Conservation (phyloP, 2,113 vertebrate species). For the Tragelaphus scriptus region DNA sequence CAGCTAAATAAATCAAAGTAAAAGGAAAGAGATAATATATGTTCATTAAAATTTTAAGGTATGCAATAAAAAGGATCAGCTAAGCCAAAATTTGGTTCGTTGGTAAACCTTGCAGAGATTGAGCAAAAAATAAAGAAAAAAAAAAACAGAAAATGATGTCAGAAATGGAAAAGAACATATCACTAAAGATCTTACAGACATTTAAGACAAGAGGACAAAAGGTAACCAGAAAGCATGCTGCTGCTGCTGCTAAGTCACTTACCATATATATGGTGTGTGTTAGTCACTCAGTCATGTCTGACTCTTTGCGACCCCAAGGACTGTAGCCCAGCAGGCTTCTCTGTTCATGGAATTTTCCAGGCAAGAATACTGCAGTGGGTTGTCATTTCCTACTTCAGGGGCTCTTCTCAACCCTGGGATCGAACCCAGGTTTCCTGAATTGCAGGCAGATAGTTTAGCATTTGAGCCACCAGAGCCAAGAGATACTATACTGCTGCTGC, state of each 20-base stretch:
- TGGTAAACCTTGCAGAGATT: background rate
- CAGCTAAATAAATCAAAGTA: background rate
- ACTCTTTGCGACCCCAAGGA: background rate
- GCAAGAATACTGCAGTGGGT: background rate
- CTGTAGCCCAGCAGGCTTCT: background rate
- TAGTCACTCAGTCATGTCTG: fast-evolving
- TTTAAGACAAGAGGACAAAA: background rate
- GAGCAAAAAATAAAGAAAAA: background rate
- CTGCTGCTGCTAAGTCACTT: too few species aligned
- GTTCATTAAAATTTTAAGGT: background rate
- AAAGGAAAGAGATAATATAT: background rate
- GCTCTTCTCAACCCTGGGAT: background rate
- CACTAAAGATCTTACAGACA: background rate
- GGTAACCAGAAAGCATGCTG: background rate
- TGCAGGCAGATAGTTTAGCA: background rate
- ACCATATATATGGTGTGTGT: background rate
- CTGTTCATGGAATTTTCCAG: background rate
- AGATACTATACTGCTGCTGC: background rate
- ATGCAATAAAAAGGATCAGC: background rate
- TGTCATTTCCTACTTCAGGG: background rate
- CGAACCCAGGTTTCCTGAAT: background rate
- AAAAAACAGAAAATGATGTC: background rate
- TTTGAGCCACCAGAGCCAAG: background rate
- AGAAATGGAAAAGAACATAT: background rate
- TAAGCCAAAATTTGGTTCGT: background rate